Percentiles rank a stretch among this genome's conserved stretches.
Evolutionary conservation across 2,797 vertebrate species (phyloP).

Genomic region (Melanotaenia boesemani): DNA sequence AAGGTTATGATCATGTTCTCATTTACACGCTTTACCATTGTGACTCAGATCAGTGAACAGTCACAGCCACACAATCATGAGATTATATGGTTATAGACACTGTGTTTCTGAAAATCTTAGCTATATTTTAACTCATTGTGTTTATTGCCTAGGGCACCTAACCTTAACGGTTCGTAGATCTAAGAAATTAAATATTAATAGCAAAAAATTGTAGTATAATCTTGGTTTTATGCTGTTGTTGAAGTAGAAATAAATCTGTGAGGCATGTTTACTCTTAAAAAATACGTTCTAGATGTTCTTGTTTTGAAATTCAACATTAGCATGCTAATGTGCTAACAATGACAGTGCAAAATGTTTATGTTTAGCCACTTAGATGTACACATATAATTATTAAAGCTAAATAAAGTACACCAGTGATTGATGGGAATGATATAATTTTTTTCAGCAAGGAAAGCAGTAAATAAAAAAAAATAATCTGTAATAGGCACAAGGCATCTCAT

Average conservation of each 20-base stretch:
- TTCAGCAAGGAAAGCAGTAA: neutral
- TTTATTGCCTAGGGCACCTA: slow-evolving; percentile 18
- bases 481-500: slow-evolving; percentile 1
- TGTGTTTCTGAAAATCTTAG: slow-evolving; percentile 1
- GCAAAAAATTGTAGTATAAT: slow-evolving; percentile 28
- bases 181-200: slow-evolving; percentile 34
- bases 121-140: slow-evolving; percentile 27
- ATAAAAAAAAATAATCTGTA: neutral
- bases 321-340: neutral
- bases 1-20: slow-evolving; percentile 18
- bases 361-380: neutral
- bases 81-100: slow-evolving; percentile 41
- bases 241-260: slow-evolving; percentile 22
- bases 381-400: slow-evolving; percentile 2
- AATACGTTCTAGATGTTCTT: slow-evolving; percentile 46
- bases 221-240: slow-evolving; percentile 5
- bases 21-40: slow-evolving; percentile 17
- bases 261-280: slow-evolving; percentile 20
- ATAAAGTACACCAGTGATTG: neutral
- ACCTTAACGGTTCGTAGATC: slow-evolving; percentile 28
- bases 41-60: slow-evolving; percentile 39
- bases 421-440: slow-evolving; percentile 4
- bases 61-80: slow-evolving; percentile 24
- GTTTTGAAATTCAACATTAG: slow-evolving; percentile 11
- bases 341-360: slow-evolving; percentile 10